phyloP scores from a whole-genome alignment of 2,888 invertebrate species.

The Euphydryas editha region DNA sequence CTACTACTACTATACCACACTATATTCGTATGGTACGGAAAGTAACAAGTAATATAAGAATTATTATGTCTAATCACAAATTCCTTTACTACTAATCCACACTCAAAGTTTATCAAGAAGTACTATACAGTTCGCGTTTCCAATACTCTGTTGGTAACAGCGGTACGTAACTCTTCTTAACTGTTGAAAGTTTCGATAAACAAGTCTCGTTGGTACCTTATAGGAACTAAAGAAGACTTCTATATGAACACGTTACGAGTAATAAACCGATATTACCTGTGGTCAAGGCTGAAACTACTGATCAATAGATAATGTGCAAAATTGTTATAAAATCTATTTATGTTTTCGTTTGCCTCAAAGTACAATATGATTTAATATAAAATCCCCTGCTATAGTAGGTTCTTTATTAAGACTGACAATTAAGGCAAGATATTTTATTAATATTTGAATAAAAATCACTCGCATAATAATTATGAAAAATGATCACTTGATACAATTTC shows the following conservation, averaged over 20 bases:
- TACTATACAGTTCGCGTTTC: constrained; percentile 6
- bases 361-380: no score
- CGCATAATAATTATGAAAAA: no score
- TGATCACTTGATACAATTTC: no score
- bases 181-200: constrained; percentile 6
- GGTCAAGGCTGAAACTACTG: background rate
- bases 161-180: constrained; percentile 6
- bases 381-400: no score
- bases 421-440: no score
- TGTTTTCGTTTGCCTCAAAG: background rate
- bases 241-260: constrained; percentile 23
- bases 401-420: no score
- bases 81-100: constrained; percentile 3
- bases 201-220: constrained; percentile 16
- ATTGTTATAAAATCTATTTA: background rate
- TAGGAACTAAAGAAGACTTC: constrained; percentile 20
- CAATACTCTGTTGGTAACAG: constrained; percentile 5
- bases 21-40: no score
- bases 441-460: no score
- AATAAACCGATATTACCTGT: constrained; percentile 6
- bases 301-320: background rate
- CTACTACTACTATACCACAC: no score
- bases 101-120: constrained; percentile 11
- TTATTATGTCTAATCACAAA: background rate
- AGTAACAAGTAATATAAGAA: background rate